Base-by-base conservation (phyloP, 2,888 invertebrate genomes). In the Geotrupes spiniger region DNA sequence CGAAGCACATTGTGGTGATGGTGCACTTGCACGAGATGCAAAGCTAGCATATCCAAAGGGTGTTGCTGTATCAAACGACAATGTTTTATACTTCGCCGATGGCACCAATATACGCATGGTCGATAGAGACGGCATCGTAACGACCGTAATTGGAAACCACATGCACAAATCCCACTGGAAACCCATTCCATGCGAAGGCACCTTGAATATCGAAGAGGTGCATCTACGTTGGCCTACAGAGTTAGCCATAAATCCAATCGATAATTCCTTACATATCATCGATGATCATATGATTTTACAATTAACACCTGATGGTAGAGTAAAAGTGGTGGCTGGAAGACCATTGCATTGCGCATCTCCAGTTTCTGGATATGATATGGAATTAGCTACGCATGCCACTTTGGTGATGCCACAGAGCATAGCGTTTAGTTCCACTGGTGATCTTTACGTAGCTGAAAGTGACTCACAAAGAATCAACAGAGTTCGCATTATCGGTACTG, bases 201-300 rank as follows among this genome's bases (percentile, higher is more conserved):
- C 92, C 0, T 71, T 92, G 0, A 91, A 91, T 64, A 82, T 92
- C n/a, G 92, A 92, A 69, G 92, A 93, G 74, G 93, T 95, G 43
- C 92, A 92, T 66, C 76, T 97, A 42, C 81, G 94, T 44, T 98
- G 97, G 97, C 98, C 98, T 0, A 97, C 96, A 0, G 93, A 94
- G 68, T 75, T 98, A 10, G 86, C 95, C 0, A 91, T 97, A 25
- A 95, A 94, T 71, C 97, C 96, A 0, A 74, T 96, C 43, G 96
- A 97, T 69, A 93, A 95, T 70, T 89, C 92, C 0, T 76, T 99
- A 17, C 93, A 97, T 69, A 92, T 99, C 58, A 91, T 98, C 41
- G 98, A 98, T 64, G 93, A 94, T 66, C 95, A 95, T 66, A 92
- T 95, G 89, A 90, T 92, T 40, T 77, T 96, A 9, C 90, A 94